Conservation (phyloP, 2,113 vertebrate genomes). For the Hymenochirus boettgeri region DNA sequence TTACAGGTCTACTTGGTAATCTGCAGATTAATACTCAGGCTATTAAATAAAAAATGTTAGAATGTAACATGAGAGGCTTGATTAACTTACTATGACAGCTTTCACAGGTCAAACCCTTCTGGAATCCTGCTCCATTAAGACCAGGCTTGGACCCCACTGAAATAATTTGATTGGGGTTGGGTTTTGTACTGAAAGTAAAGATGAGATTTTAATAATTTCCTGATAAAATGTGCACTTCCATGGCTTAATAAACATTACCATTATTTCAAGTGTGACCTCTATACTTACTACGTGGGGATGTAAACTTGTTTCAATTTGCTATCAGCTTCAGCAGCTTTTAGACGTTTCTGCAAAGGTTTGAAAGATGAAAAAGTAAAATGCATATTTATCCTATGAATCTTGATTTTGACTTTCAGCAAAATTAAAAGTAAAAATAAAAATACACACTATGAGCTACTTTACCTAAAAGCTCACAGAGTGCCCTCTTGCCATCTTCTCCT, state of each 20-base stretch:
- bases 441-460: too few species aligned
- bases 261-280: not conserved
- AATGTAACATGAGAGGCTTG: too few species aligned
- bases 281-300: slow-evolving; percentile 90
- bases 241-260: slow-evolving; percentile 1
- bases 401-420: too few species aligned
- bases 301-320: slow-evolving; percentile 92
- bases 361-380: too few species aligned
- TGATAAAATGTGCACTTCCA: not conserved
- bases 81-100: slow-evolving; percentile 86
- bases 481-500: too few species aligned
- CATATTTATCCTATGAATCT: too few species aligned
- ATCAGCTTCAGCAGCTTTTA: slow-evolving; percentile 89
- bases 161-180: slow-evolving; percentile 92
- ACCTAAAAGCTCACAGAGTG: too few species aligned
- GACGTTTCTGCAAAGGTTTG: slow-evolving; percentile 70
- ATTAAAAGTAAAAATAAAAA: too few species aligned
- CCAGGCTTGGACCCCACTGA: slow-evolving; percentile 82
- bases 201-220: too few species aligned
- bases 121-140: slow-evolving; percentile 84
- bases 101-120: slow-evolving; percentile 89
- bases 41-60: too few species aligned
- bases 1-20: too few species aligned
- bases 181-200: slow-evolving; percentile 73
- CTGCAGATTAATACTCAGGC: too few species aligned